Evolutionary conservation across 2,113 vertebrate species (phyloP), one percentile per base, ranked within the genome.

Genomic region (Campylomormyrus numenius): DNA sequence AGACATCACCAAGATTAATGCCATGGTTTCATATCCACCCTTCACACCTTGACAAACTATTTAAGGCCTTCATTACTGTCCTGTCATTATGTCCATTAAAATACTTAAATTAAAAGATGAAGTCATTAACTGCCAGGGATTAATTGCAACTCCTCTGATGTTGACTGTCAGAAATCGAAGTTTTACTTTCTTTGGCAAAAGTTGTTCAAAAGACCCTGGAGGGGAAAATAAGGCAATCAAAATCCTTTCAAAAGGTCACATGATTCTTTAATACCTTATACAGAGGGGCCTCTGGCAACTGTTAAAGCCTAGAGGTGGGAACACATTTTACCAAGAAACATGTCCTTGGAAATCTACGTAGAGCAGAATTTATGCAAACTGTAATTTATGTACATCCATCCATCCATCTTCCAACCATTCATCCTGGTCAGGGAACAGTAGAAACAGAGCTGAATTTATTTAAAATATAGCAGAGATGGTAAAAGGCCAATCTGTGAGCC

Each of bases 81-180:
- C 83, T 85, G 42, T 48, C 42, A 46, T 24, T 48, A 85, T 48
- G 24, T n/a, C 83, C 42, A 85, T 85, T 85, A 83, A 83, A 83
- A 70, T 70, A 21, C 83, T 85, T 45, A 39, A 85, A 85, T 85
- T 85, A 48, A 85, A 85, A 85, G 42, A 85, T 48, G 77, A 83
- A 45, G 83, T 85, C 45, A n/a, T 85, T 85, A 85, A 48, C 83
- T 24, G 42, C 83, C 35, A 42, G 9, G 46, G 42, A 85, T 45
- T 85, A 85, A 85, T 85, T 85, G 39, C 83, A 46, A 24, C 24
- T 46, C 83, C 45, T 85, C 83, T 45, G 39, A 85, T 85, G 83
- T 42, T 85, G 45, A 48, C 39, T 48, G 45, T 85, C 24, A 48
- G 42, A 85, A 85, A 46, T 48, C 24, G 2, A 85, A 85, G 35